A percentile compares a stretch with the other conserved stretches of the same genome.
Evolutionary conservation across 2,797 vertebrate species (phyloP).

Genomic region (Nyctibius grandis): DNA sequence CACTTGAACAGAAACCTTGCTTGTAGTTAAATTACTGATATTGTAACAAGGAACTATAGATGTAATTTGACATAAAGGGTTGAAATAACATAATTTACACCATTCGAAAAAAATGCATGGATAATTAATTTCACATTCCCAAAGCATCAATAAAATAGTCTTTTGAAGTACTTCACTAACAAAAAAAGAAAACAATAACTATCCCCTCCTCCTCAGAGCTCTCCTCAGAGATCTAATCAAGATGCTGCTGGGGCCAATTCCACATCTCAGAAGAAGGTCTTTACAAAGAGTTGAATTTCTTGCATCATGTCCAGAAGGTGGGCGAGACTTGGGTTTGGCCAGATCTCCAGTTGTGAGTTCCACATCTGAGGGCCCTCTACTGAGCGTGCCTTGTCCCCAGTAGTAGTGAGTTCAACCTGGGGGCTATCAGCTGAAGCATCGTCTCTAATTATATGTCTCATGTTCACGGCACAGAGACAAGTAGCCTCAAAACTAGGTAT

Average conservation of each 20-base stretch:
- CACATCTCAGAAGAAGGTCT: slow-evolving; percentile 66
- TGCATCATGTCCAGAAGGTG: slow-evolving; percentile 69
- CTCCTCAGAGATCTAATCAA: slow-evolving; percentile 66
- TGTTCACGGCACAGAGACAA: background rate
- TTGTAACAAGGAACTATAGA: background rate
- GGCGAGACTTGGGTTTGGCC: slow-evolving; percentile 65
- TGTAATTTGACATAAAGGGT: background rate
- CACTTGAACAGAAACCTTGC: background rate
- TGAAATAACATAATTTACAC: slow-evolving; percentile 3
- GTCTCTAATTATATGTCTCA: background rate
- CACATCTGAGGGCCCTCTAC: slow-evolving; percentile 64
- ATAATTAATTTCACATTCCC: slow-evolving; percentile 42
- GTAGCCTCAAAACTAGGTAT: background rate
- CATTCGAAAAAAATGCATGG: slow-evolving; percentile 18
- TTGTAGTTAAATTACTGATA: background rate
- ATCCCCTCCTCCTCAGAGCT: slow-evolving; percentile 64
- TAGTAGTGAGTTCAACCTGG: slow-evolving; percentile 51
- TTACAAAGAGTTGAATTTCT: slow-evolving; percentile 68
- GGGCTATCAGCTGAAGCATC: slow-evolving; percentile 9
- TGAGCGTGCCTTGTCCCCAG: slow-evolving; percentile 66
- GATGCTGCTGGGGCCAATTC: slow-evolving; percentile 67
- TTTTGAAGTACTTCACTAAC: slow-evolving; percentile 39
- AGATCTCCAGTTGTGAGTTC: slow-evolving; percentile 67
- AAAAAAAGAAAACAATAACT: slow-evolving; percentile 63
- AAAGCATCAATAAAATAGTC: slow-evolving; percentile 42